phyloP scores from a whole-genome alignment of 2,797 vertebrate genomes.

The Menidia menidia region DNA sequence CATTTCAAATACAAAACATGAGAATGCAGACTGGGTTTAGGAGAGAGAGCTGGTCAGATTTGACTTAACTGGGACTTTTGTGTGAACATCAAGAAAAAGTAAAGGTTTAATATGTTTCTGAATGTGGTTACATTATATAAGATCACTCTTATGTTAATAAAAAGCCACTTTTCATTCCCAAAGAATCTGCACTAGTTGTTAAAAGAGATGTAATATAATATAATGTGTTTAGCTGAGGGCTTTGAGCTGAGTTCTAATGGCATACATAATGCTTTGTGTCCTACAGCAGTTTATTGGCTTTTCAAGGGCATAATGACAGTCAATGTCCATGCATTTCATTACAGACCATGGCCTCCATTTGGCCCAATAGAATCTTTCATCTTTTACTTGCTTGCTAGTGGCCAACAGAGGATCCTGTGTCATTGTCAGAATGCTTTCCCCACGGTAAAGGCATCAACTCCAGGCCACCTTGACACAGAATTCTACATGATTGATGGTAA shows the following conservation, averaged over 20 bases:
- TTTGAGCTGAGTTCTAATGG: conserved; percentile 68
- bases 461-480: conserved; percentile 79
- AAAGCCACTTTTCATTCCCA: conserved; percentile 23
- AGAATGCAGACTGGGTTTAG: conserved; percentile 8
- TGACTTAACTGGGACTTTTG: conserved; percentile 19
- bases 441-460: conserved; percentile 68
- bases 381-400: conserved; percentile 55
- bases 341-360: conserved; percentile 69
- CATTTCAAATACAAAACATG: conserved; percentile 34
- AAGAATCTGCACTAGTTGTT: conserved; percentile 12
- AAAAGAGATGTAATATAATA: conserved; percentile 34
- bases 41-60: conserved; percentile 11
- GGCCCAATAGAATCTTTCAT: conserved; percentile 73
- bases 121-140: conserved; percentile 27
- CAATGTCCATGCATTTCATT: conserved; percentile 76
- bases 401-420: conserved; percentile 71
- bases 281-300: conserved; percentile 78
- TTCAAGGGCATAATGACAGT: conserved; percentile 82
- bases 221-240: conserved; percentile 60
- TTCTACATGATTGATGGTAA: conserved; percentile 81
- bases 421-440: conserved; percentile 68
- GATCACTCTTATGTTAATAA: conserved; percentile 15
- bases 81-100: conserved; percentile 1
- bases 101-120: background rate
- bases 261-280: conserved; percentile 69